Evolutionary conservation across 1,140 invertebrate species (phyloP), one percentile per base, ranked within the genome.

Genomic region (Drosophila murphyi): DNA sequence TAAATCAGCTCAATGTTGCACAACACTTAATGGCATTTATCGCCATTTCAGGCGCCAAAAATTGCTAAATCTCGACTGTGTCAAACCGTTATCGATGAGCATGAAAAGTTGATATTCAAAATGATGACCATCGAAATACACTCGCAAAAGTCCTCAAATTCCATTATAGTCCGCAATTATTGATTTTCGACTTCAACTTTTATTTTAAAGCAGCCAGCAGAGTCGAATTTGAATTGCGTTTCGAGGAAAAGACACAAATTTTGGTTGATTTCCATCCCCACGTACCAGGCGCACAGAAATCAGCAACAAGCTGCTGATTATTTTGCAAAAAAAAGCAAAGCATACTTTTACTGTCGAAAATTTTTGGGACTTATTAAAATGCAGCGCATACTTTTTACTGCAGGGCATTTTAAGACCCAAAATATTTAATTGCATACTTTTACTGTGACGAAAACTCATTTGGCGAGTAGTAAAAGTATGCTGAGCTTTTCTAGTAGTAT

Each of bases 1-100:
- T 71, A 61, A 71, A 80, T 80, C 79, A 69, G 51, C 29, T 32
- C 55, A 59, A 54, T 54, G 48, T 62, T 70, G 35, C 37, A 41
- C 29, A 20, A 20, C 20, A 20, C 1, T 20, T 20, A 20, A 1
- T 1, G 34, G 35, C 63, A 65, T 72, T 57, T 63, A 32, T 60
- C 20, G 4, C 39, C 60, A 59, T 63, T 72, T 7, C 34, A 8
- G 20, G 52, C 48, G 48, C 39, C 2, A 43, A 43, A 43, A 43
- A 12, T n/a, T 0, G 39, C 39, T 43, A 43, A 43, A 8, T 43
- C 20, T 20, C 20, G 10, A 43, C 10, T 48, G 31, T 61, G 39
- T 3, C 37, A 35, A 51, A 51, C 10, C 7, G 39, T 3, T 43
- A n/a, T 43, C 1, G 10, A n/a, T 4, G 39, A n/a, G 3, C 39